Base-by-base conservation (phyloP, 1,140 invertebrate genomes). In the Acromyrmex heyeri region DNA sequence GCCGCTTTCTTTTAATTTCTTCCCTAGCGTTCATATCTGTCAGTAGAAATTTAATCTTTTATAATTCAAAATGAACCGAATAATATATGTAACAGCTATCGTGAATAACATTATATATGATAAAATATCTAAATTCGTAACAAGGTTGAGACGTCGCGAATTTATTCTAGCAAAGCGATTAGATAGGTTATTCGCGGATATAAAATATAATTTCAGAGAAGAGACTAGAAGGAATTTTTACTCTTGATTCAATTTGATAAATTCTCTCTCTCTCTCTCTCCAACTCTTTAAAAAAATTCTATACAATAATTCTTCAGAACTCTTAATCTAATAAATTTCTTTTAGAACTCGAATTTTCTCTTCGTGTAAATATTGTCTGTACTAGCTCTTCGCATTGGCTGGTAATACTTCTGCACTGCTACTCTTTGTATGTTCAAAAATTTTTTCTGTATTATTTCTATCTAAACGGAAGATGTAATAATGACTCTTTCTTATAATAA, bases 1-100 rank as follows among this genome's bases (percentile, higher is more conserved):
- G 64, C 48, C 16, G 44, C 72, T n/a, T 65, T 30, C 48, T 75
- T 83, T 83, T 50, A 83, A 83, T 62, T 75, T 48, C 4, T n/a
- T 8, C 12, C 24, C 18, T 27, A 48, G 21, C 21, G 2, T 78
- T 78, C 7, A 18, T 53, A 67, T 78, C 27, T 18, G n/a, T 69
- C 48, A 55, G 8, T 69, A 38, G 21, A 69, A 55, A 55, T 70
- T 70, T 38, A 81, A 70, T 27, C 7, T 44, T 67, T 67, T 70
- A 53, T 57, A 57, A 55, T 57, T 16, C 6, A 77, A 69, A 53
- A 4, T 34, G 14, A 50, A 34, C 48, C 18, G 38, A 34, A 61
- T 27, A 62, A 18, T 18, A 18, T n/a, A 27, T 8, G 50, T 16
- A 34, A 75, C 14, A 38, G 12, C 5, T n/a, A 38, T 3, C 12